These are phyloP conservation scores for Drosophila sp. DNA, from an alignment of 1,140 invertebrate species.

Conservation along the genomic window DNA sequence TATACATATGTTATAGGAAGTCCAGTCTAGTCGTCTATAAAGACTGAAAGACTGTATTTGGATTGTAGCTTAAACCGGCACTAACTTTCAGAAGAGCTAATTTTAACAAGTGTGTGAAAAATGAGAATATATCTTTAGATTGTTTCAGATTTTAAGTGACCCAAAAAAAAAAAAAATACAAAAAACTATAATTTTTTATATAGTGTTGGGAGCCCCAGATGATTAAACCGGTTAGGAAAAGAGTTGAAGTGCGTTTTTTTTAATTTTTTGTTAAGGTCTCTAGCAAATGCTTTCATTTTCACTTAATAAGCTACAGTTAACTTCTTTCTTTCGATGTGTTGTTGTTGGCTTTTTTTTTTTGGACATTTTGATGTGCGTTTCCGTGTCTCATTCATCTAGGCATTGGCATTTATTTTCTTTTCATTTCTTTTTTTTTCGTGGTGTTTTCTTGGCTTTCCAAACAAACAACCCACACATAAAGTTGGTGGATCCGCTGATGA, in stretches of 20 bases:
- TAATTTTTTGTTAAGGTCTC: conserved; percentile 42
- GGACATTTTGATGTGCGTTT: conserved; percentile 75
- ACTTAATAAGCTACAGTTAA: conserved; percentile 80
- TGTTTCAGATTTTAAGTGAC: conserved; percentile 2
- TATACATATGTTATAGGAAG: no score
- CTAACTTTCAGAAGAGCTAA: background rate
- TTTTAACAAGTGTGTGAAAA: conserved; percentile 4
- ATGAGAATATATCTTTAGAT: conserved; percentile 1
- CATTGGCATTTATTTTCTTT: conserved; percentile 53
- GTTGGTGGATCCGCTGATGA: conserved; percentile 22
- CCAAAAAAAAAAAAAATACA: background rate
- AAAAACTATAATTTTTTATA: background rate
- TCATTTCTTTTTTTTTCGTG: background rate
- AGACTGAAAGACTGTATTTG: background rate
- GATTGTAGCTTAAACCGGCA: no score
- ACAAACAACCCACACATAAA: conserved; percentile 66
- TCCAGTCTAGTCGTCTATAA: background rate
- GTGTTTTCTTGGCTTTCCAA: conserved; percentile 58
- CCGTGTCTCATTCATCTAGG: conserved; percentile 74
- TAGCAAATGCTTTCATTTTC: conserved; percentile 80
- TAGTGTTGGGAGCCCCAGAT: conserved; percentile 16
- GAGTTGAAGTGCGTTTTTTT: conserved; percentile 50
- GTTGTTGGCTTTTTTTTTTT: conserved; percentile 42
- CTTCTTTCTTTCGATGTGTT: conserved; percentile 59
- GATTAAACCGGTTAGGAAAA: conserved; percentile 43